Evolutionary conservation across 64 coral and sea anemone species (phyloP).

Genomic region (Montipora efflorescens): DNA sequence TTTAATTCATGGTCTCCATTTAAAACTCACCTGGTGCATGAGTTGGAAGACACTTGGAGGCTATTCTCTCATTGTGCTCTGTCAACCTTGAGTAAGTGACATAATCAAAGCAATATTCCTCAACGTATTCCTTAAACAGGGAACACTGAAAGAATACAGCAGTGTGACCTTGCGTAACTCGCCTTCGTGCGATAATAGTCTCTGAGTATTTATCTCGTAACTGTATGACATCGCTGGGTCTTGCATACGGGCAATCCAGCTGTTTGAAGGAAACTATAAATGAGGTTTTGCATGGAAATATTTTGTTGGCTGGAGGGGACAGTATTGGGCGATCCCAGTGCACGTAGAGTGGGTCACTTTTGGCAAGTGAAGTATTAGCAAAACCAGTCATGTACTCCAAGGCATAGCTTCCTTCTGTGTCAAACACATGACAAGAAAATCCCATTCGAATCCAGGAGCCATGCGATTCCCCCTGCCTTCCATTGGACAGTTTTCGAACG

Average conservation of each 20-base stretch:
- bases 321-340: slow-evolving; percentile 65
- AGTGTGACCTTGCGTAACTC: slow-evolving; percentile 39
- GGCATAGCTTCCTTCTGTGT: slow-evolving; percentile 66
- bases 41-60: slow-evolving; percentile 70
- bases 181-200: slow-evolving; percentile 31
- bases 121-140: slow-evolving; percentile 76
- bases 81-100: slow-evolving; percentile 54
- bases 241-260: slow-evolving; percentile 43
- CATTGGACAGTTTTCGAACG: slow-evolving; percentile 80
- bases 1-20: not conserved
- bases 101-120: slow-evolving; percentile 90
- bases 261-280: slow-evolving; percentile 59
- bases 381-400: slow-evolving; percentile 81
- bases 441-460: slow-evolving; percentile 63
- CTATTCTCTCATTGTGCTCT: slow-evolving; percentile 21
- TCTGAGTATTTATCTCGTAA: slow-evolving; percentile 68
- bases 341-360: slow-evolving; percentile 57
- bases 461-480: slow-evolving; percentile 50
- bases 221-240: slow-evolving; percentile 53
- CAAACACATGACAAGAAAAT: slow-evolving; percentile 85
- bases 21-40: slow-evolving; percentile 71
- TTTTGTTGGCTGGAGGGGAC: slow-evolving; percentile 37
- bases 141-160: slow-evolving; percentile 67
- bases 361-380: slow-evolving; percentile 16
- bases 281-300: slow-evolving; percentile 74